Base-by-base conservation (phyloP, 2,797 vertebrate genomes). In the Rallus crepitans region DNA sequence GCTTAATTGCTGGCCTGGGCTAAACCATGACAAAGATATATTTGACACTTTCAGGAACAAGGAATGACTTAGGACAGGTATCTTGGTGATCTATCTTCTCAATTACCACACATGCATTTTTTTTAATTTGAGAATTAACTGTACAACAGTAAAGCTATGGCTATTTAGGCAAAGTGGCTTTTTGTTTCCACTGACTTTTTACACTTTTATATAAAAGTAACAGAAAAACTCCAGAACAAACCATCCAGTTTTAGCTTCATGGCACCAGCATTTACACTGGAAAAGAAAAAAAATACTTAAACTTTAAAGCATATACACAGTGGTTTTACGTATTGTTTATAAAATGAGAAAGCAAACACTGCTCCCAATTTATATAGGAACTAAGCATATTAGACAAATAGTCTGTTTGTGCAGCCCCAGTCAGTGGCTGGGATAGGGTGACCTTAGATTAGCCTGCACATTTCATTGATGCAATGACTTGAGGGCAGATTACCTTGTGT, bases 351-450 rank as follows among this genome's bases (percentile, higher is more conserved):
- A n/a, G 13, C 27, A 85, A 82, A 78, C n/a, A 40, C 4, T 60
- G 16, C 14, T 73, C 24, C 19, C 5, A 30, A 3, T 68, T 73
- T 68, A 15, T 45, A 19, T 45, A 18, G 42, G 42, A 45, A 45
- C 42, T 45, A 45, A 45, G 42, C 9, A 19, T 15, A 12, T 6
- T 33, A 68, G 21, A 57, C 21, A 48, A 53, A 35, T 11, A 12
- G 6, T 57, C 5, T 30, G 14, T 69, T 71, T 82, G 19, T 56
- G 42, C 30, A 48, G 21, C 37, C 6, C 8, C 16, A 25, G 52
- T 39, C 21, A 47, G 3, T 5, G n/a, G 7, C 7, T 66, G 66
- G 47, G 15, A 6, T 37, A 20, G 0, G 0, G 28, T 28, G 27
- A 45, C 24, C 10, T 73, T 59, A 39, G 28, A 14, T 50, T n/a